Evolutionary conservation across 2,797 vertebrate species (phyloP).

Genomic region (Cyprinodon diabolis): DNA sequence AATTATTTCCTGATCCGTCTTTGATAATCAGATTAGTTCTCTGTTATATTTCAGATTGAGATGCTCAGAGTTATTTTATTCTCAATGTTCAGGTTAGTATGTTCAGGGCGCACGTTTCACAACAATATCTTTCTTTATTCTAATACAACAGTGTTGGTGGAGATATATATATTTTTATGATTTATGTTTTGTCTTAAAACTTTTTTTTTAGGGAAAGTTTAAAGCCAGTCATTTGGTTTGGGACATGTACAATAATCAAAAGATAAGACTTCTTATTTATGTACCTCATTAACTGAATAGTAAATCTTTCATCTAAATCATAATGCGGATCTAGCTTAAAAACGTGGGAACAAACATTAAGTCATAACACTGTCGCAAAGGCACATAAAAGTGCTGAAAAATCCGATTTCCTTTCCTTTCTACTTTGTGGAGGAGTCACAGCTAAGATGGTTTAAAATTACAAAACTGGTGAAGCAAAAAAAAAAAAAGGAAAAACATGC

Average conservation of each 20-base stretch:
- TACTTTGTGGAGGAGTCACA: not conserved
- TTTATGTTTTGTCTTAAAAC: not conserved
- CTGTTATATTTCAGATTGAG: not conserved
- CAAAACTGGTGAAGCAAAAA: not conserved
- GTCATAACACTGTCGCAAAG: not conserved
- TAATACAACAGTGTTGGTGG: not conserved
- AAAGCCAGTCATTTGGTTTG: not conserved
- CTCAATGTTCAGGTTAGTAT: not conserved
- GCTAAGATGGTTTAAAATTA: not conserved
- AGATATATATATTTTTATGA: no score
- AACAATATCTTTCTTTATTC: not conserved
- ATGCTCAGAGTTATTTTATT: not conserved
- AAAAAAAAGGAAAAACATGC: not conserved
- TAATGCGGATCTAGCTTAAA: not conserved
- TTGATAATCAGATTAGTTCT: not conserved
- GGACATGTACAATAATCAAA: not conserved
- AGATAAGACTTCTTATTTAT: not conserved
- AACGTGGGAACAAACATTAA: constrained; percentile 2
- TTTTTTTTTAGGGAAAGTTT: not conserved
- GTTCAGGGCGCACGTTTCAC: not conserved
- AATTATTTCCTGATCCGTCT: not conserved
- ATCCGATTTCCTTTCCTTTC: not conserved
- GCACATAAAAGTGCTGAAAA: not conserved
- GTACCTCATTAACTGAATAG: not conserved
- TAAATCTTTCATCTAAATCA: not conserved